phyloP scores from a whole-genome alignment of 2,888 invertebrate genomes.

The Yponomeuta malinellus region DNA sequence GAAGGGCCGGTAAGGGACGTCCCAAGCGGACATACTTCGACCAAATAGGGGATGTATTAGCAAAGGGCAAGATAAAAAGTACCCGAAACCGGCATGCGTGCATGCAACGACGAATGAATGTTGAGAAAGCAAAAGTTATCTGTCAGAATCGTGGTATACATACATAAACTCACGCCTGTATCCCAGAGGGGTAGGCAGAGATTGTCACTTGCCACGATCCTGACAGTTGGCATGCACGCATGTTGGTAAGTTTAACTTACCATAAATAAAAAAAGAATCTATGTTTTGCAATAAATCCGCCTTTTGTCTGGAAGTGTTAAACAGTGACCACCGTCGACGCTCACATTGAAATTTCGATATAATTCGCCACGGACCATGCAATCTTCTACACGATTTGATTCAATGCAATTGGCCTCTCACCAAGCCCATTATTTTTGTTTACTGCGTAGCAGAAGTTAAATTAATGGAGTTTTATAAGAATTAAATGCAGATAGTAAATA shows the following conservation, averaged over 20 bases:
- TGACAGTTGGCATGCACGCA: too few relatives aligned
- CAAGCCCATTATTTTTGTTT: constrained; percentile 25
- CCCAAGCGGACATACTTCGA: too few relatives aligned
- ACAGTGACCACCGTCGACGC: constrained; percentile 33
- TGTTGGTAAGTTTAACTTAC: constrained; percentile 11
- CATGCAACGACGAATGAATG: too few relatives aligned
- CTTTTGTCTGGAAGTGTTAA: constrained; percentile 33
- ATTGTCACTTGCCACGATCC: too few relatives aligned
- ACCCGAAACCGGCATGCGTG: too few relatives aligned
- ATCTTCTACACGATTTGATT: constrained; percentile 30
- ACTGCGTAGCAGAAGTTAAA: constrained; percentile 16
- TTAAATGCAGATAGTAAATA: neutral
- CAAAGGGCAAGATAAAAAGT: too few relatives aligned
- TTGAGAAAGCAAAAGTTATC: too few relatives aligned
- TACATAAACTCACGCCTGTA: too few relatives aligned
- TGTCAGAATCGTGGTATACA: too few relatives aligned
- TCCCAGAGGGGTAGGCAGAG: too few relatives aligned
- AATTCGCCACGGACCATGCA: constrained; percentile 22
- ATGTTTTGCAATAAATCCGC: neutral
- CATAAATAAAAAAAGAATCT: constrained; percentile 19
- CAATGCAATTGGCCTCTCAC: constrained; percentile 33
- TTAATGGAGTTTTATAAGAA: constrained; percentile 6
- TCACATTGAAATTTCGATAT: constrained; percentile 30
- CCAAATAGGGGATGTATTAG: too few relatives aligned
- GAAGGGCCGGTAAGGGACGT: too few relatives aligned